Percentiles rank a stretch among this genome's conserved stretches.
Evolutionary conservation across 1,140 invertebrate genomes (phyloP).

Genomic region (Lineus longissimus): DNA sequence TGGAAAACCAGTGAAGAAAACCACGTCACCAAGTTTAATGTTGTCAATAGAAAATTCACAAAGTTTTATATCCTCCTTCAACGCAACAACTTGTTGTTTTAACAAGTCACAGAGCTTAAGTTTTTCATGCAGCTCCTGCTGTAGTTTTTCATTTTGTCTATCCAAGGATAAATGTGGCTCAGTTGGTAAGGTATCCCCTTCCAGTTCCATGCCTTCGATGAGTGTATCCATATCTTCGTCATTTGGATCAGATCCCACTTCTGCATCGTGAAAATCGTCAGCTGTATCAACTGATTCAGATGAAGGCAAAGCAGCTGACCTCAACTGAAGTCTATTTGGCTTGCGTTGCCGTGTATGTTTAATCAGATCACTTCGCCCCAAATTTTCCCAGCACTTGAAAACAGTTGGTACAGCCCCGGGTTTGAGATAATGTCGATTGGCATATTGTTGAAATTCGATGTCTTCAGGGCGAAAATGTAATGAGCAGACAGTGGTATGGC

Average conservation of each 20-base stretch:
- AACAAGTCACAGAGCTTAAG: background rate
- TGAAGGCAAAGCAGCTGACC: too few relatives aligned
- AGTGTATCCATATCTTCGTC: too few relatives aligned
- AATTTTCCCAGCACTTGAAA: background rate
- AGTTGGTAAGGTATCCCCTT: too few relatives aligned
- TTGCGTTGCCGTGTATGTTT: background rate
- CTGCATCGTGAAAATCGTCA: background rate
- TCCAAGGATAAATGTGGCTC: background rate
- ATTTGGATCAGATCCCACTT: background rate
- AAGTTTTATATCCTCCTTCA: background rate
- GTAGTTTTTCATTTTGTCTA: background rate
- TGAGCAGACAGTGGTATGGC: background rate
- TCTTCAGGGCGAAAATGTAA: background rate
- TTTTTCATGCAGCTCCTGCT: background rate
- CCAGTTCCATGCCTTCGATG: too few relatives aligned
- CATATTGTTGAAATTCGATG: background rate
- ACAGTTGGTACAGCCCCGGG: conserved; percentile 3
- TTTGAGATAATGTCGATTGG: background rate
- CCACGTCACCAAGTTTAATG: background rate
- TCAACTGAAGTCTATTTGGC: background rate
- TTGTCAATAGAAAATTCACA: background rate
- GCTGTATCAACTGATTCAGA: too few relatives aligned
- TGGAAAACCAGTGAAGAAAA: conserved; percentile 1
- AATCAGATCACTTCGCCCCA: background rate
- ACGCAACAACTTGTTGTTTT: background rate